Base-by-base conservation (phyloP, 1,140 invertebrate species). In the Penaeus japonicus region DNA sequence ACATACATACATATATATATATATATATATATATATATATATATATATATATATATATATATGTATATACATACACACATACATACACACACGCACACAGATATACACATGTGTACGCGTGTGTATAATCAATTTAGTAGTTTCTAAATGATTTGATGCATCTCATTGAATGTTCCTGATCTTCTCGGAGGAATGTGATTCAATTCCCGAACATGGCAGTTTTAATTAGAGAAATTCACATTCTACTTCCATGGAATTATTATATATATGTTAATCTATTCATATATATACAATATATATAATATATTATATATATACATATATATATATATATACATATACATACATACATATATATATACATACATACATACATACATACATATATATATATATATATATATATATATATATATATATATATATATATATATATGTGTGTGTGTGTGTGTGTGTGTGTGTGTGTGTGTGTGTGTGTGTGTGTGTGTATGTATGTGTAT, bases 301-400 rank as follows among this genome's bases (percentile, higher is more conserved):
- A 65, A 27, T 65, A 7, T 27, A 12, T 4, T 65, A 15, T 65
- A 24, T 18, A 12, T 17, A 18, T 27, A 7, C 30, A 7, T 7
- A 20, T 65, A 27, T 24, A 5, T 20, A 24, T 65, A 17, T n/a
- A n/a, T n/a, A n/a, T n/a, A 18, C 18, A 27, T 0, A 65, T 18
- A 65, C 22, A 15, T 65, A 65, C 30, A 0, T 65, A 20, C 10
- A 65, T 20, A 65, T 65, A 15, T 15, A 65, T 65, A 65, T 65
- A 65, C 30, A 65, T 65, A 65, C 30, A 65, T 65, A 65, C 27
- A 65, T 65, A 65, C 27, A 65, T 65, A 65, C 27, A 65, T 65
- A 65, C 27, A 65, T 65, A 65, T 65, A 65, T 65, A 65, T 65
- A 65, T 65, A 65, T 65, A 65, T 65, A 65, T 65, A 65, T 65